phyloP scores from a whole-genome alignment of 2,888 invertebrate species.

The Rapana venosa region DNA sequence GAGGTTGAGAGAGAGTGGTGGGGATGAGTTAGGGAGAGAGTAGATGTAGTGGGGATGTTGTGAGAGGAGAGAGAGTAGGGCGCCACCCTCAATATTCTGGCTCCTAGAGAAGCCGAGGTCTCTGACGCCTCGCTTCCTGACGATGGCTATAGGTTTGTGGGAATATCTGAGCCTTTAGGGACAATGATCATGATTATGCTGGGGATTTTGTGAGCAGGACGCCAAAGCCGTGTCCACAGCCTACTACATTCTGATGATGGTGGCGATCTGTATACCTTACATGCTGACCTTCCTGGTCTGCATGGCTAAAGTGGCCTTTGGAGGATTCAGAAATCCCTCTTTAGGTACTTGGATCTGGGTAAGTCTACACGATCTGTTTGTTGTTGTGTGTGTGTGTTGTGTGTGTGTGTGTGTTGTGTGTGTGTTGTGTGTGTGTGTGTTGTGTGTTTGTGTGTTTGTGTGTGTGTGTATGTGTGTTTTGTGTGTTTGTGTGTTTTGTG shows the following conservation, averaged over 20 bases:
- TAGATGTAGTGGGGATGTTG: no score
- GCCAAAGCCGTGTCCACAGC: background rate
- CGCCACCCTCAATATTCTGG: no score
- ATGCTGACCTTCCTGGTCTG: conserved; percentile 81
- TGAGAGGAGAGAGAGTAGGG: no score
- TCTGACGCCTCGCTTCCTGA: no score
- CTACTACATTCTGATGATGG: conserved; percentile 82
- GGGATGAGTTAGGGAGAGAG: no score
- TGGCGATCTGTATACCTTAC: conserved; percentile 93
- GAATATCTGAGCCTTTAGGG: no score
- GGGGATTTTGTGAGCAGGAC: background rate
- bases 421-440: background rate
- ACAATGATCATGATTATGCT: no score
- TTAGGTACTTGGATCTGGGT: conserved; percentile 61
- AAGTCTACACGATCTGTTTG: no score
- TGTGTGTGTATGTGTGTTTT: background rate
- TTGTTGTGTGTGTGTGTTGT: background rate
- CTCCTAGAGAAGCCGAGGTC: no score
- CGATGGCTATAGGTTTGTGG: no score
- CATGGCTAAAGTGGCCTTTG: conserved; percentile 62
- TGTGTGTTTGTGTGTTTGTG: background rate
- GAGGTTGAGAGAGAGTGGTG: no score
- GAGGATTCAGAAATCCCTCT: conserved; percentile 62
- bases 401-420: background rate
- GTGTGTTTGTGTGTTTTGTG: no score